Conservation (phyloP, 1,140 invertebrate genomes). For the Drosophila pseudoobscura region DNA sequence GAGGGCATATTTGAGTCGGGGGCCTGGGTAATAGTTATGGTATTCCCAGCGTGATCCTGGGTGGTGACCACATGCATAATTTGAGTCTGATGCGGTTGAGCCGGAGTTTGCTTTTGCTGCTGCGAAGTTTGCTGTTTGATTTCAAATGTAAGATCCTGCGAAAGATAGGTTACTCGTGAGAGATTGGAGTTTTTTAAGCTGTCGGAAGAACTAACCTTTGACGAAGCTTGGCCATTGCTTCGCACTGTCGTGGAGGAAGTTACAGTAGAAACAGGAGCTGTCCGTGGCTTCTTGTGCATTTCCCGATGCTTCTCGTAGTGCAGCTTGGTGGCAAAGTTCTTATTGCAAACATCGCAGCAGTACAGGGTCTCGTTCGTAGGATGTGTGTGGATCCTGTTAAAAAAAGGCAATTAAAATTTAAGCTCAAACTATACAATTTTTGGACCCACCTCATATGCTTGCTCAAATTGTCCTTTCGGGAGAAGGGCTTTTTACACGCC, state of each 20-base stretch:
- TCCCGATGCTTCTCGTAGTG: constrained; percentile 87
- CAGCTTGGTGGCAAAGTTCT: constrained; percentile 89
- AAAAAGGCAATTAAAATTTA: constrained; percentile 1
- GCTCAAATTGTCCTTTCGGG: constrained; percentile 89
- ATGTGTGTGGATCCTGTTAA: constrained; percentile 60
- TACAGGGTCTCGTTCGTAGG: constrained; percentile 87
- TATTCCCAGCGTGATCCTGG: constrained; percentile 69
- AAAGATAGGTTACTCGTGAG: not conserved
- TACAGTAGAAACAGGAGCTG: constrained; percentile 1
- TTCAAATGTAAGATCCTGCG: constrained; percentile 18
- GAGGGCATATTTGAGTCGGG: constrained; percentile 64
- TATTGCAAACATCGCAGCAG: constrained; percentile 89
- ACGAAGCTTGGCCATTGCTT: constrained; percentile 24
- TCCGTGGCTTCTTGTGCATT: constrained; percentile 61
- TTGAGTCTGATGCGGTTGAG: constrained; percentile 54
- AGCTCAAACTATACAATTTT: not conserved
- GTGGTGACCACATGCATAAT: constrained; percentile 75
- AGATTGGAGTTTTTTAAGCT: not conserved
- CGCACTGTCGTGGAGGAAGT: constrained; percentile 2
- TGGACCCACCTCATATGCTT: constrained; percentile 86
- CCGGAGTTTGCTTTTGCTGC: constrained; percentile 35
- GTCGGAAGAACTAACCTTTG: constrained; percentile 7
- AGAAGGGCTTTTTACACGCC: constrained; percentile 90
- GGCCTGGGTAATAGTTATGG: constrained; percentile 78
- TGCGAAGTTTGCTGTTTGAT: constrained; percentile 30